Base-by-base conservation (phyloP, 2,888 invertebrate genomes). In the Brachynemurus nebulosus region DNA sequence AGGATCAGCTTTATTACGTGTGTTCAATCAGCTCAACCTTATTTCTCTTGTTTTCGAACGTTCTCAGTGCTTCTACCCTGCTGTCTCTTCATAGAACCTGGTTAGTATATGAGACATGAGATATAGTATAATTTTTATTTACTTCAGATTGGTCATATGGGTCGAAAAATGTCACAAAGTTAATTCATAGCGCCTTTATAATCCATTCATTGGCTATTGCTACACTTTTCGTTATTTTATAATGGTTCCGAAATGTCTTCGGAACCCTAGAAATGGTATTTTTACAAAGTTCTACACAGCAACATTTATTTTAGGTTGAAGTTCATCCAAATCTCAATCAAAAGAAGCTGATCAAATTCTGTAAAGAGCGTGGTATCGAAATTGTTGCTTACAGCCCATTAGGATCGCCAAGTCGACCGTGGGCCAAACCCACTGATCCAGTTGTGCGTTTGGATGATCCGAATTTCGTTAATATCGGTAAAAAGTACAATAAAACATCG, bases 361-460 rank as follows among this genome's bases (percentile, higher is more conserved):
- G 86, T 63, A 71, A 70, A 51, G 63, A 72, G 1, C 65, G 72
- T 0, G 71, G 69, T 40, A 75, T 89, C 25, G 63, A 66, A 1
- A 68, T 88, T 8, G 83, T 80, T 1, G 86, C 83, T 0, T 90
- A 86, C 62, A 80, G 83, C 43, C 86, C 86, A 0, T 70, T 89
- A 7, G 86, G 83, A 8, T 76, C 81, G 1, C 82, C 83, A 0
- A 78, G 82, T 57, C 67, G 80, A 30, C 79, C 80, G 7, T 80
- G 77, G 73, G 76, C 75, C 4, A 74, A 76, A 57, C 77, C 80
- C 0, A 74, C 64, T 0, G 81, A 78, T 53, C 74, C 74, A 0
- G 60, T 62, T 36, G 59, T 80, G 2, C 50, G 51, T 6, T 54
- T 82, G 54, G 71, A 76, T 1, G 76, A 81, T 56, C 68, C 72